Evolutionary conservation across 1,140 invertebrate genomes (phyloP).

Genomic region (Potamilus streckersoni): DNA sequence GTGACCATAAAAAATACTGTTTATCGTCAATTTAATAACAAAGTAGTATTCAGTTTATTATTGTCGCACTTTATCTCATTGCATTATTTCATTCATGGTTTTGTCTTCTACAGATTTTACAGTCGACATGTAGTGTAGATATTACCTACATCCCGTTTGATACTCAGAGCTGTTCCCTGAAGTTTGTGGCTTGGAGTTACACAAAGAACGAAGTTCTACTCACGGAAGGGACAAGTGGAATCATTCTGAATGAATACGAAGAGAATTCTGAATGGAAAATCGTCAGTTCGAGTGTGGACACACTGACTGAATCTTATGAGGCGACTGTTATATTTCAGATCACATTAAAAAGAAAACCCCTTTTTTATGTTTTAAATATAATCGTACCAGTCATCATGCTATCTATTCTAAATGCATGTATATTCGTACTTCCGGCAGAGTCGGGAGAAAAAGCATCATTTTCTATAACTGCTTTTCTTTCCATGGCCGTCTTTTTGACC

Average conservation of each 20-base stretch:
- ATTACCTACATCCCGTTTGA: constrained; percentile 81
- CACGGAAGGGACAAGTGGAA: constrained; percentile 2
- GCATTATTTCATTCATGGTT: not conserved
- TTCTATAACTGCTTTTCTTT: constrained; percentile 37
- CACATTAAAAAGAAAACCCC: constrained; percentile 28
- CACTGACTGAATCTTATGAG: not conserved
- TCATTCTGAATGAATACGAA: constrained; percentile 13
- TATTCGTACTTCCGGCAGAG: too few relatives aligned
- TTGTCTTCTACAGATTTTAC: constrained; percentile 81
- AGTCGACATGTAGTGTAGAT: constrained; percentile 97
- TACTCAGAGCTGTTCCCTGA: constrained; percentile 75
- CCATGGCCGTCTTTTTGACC: constrained; percentile 40
- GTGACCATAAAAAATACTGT: too few relatives aligned
- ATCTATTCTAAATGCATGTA: constrained; percentile 32
- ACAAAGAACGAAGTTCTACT: constrained; percentile 58
- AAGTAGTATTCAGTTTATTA: too few relatives aligned
- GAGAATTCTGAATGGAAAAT: constrained; percentile 28
- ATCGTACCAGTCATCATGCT: constrained; percentile 37
- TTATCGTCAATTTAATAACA: too few relatives aligned
- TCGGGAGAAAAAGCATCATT: too few relatives aligned
- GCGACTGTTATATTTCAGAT: constrained; percentile 35
- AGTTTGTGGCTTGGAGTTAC: constrained; percentile 50
- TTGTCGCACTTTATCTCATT: too few relatives aligned
- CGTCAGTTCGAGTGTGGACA: not conserved
- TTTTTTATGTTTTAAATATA: constrained; percentile 33